These are phyloP conservation scores for Plagiodera versicolora DNA, from an alignment of 2,888 invertebrate species.

Conservation along the genomic window DNA sequence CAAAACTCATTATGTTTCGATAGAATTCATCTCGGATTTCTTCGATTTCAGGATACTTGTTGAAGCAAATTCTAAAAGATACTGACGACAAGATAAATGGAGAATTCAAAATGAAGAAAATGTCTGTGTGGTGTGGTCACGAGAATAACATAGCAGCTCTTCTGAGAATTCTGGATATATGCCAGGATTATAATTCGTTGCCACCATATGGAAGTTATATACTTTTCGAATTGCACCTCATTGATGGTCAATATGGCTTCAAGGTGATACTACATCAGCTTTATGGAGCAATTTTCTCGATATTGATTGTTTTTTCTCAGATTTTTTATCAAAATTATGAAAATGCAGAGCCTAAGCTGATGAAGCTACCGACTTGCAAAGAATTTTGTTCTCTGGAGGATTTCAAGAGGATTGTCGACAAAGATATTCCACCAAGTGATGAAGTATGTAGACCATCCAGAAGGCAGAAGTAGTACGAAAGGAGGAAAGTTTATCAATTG, in stretches of 20 bases:
- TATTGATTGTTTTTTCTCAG: conserved; percentile 16
- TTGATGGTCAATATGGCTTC: conserved; percentile 36
- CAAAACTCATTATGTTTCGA: background rate
- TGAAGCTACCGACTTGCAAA: conserved; percentile 44
- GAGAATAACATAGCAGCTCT: conserved; percentile 49
- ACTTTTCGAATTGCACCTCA: conserved; percentile 43
- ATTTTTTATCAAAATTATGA: conserved; percentile 34
- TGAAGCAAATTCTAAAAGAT: conserved; percentile 41
- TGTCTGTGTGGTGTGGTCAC: conserved; percentile 41
- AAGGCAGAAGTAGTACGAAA: background rate
- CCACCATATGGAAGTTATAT: conserved; percentile 44
- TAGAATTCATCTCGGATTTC: background rate
- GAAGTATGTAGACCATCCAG: conserved; percentile 28
- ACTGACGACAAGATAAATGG: conserved; percentile 34
- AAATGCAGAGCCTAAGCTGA: conserved; percentile 30
- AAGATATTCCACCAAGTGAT: conserved; percentile 45
- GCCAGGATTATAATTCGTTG: conserved; percentile 36
- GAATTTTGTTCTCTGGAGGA: conserved; percentile 43
- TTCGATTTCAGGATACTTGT: conserved; percentile 27
- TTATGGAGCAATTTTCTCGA: background rate
- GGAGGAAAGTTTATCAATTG: too few species aligned
- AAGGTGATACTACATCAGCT: conserved; percentile 32
- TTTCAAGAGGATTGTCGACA: conserved; percentile 39
- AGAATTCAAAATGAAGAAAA: conserved; percentile 32
- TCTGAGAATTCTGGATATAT: conserved; percentile 57